Base-by-base conservation (phyloP, 2,888 invertebrate species). In the Stratiomys singularior region DNA sequence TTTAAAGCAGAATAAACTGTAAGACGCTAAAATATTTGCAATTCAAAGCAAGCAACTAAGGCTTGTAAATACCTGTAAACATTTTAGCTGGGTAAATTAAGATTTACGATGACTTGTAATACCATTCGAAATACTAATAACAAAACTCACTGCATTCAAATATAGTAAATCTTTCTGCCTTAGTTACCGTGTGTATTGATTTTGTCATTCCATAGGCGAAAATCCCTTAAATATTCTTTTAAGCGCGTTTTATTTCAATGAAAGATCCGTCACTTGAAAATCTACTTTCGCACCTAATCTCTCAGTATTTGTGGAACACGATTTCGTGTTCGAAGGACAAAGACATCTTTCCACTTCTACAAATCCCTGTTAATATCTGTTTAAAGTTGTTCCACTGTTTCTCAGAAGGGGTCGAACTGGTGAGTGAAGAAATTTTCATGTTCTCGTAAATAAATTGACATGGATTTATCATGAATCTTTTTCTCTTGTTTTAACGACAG, bases 31-130 rank as follows among this genome's bases (percentile, higher is more conserved):
- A 37, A 37, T 3, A 37, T 37, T 5, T 9, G 5, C 9, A 37
- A 37, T 27, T 21, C 23, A 28, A 74, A 74, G 58, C n/a, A 58
- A 74, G 58, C 58, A 30, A 30, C 30, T 74, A 21, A 52, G 28
- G 5, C 9, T 74, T 37, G 58, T 47, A 74, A 74, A 60, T 60
- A 58, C 56, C 69, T 46, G 77, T 69, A 77, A 60, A 76, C 76
- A 76, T 11, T 79, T 79, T 79, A 76, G 47, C 76, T 76, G 77
- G 60, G 79, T 79, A 79, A 79, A 79, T 79, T 77, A 76, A 79
- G 79, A 79, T 79, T 79, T 77, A 79, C 66, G 60, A 64, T 52
- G 66, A 63, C 64, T 46, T 52, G 44, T 78, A 71, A 69, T 46
- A 60, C 63, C 66, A n/a, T 69, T 46, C 47, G 44, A 30, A 27